Conservation (phyloP, 2,797 vertebrate species). For the Phoxinus dragarum region DNA sequence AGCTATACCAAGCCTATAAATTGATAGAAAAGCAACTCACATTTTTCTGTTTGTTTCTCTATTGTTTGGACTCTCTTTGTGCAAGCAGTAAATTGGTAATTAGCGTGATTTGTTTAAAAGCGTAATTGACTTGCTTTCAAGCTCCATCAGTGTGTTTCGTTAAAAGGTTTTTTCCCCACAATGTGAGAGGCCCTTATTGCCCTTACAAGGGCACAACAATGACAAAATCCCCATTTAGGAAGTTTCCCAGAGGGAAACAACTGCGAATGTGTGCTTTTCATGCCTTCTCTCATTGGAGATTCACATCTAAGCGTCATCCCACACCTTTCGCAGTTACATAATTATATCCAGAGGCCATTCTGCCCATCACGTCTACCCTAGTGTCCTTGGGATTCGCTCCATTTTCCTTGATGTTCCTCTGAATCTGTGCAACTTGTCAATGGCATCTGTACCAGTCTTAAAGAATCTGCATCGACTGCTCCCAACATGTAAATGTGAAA, state of each 20-base stretch:
- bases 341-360: constrained; percentile 21
- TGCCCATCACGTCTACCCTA: constrained; percentile 28
- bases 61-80: constrained; percentile 12
- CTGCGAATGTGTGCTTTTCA: constrained; percentile 15
- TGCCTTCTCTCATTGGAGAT: constrained; percentile 24
- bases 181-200: background rate
- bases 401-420: background rate
- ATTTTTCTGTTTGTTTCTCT: constrained; percentile 35
- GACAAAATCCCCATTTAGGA: constrained; percentile 32
- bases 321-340: constrained; percentile 21
- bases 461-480: background rate
- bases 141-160: constrained; percentile 27
- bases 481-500: background rate
- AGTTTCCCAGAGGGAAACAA: constrained; percentile 21
- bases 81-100: constrained; percentile 25
- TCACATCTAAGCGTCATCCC: constrained; percentile 38
- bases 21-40: background rate
- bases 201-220: constrained; percentile 45
- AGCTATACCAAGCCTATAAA: background rate
- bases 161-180: background rate
- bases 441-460: background rate
- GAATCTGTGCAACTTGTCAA: background rate
- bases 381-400: constrained; percentile 12
- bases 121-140: constrained; percentile 42
- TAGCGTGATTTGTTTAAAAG: constrained; percentile 48